Base-by-base conservation (phyloP, 2,113 vertebrate species). In the Cyprinodon tularosa region DNA sequence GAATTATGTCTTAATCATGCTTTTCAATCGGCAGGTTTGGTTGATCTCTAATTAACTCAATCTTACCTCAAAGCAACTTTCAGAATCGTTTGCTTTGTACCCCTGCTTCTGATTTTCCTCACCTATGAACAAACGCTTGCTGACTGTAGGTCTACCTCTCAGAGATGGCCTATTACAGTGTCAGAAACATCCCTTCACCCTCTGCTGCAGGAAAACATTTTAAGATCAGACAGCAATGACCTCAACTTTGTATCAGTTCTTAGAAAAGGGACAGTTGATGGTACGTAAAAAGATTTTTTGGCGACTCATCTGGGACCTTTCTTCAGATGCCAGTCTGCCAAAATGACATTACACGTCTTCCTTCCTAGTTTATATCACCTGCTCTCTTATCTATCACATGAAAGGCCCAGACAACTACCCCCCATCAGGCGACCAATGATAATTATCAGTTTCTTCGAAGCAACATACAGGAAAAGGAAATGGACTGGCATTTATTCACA, bases 371-470 rank as follows among this genome's bases (percentile, higher is more conserved):
- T 79, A 89, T 91, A 90, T 45, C 90, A 83, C 88, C 76, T 71
- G 44, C 81, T 77, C 80, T 89, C 90, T 94, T 93, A 94, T 93
- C 92, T 88, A 64, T 70, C 72, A 93, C 91, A 93, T 94, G 90
- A 94, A 89, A 94, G 84, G 83, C 86, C 90, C 92, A 93, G 92
- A 94, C 91, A 88, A 77, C 90, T 79, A 57, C 17, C 50, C 82
- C 89, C 90, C 89, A 76, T 84, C 84, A 89, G 76, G 84, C 88
- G 80, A 86, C 67, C 1, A 79, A 82, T 76, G 91, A 93, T 92
- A 91, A 90, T 91, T 86, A 84, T 84, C 85, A 68, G 68, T 44
- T n/a, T 79, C 62, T 85, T 89, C 86, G 68, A 13, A 68, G 68
- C 78, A 84, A 90, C 62, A 66, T 4, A 76, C 84, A 84, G 83